Evolutionary conservation across 2,113 vertebrate species (phyloP), one percentile per base, ranked within the genome.

Genomic region (Oxygymnocypris stewartii): DNA sequence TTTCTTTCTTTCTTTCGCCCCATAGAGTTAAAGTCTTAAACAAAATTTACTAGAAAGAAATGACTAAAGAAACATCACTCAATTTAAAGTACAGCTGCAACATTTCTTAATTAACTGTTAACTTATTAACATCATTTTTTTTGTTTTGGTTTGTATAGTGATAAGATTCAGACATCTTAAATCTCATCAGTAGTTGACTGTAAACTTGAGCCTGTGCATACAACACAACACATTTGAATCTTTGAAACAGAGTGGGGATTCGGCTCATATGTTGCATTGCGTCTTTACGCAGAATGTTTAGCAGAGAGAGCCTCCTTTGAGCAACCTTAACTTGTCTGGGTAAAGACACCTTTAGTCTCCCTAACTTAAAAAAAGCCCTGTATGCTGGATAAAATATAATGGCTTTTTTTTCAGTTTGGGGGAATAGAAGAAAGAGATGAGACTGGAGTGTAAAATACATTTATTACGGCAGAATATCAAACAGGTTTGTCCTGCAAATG

Each of bases 401-500:
- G 54, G 54, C 54, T 57, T 57, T 20, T 69, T 71, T 71, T 71
- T 23, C 69, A 73, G 37, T 73, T 35, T 42, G 2, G 84, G 4
- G 8, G 20, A 4, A 44, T 3, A 23, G 69, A 78, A 35, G 59
- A 49, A 3, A 28, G 54, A 77, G 69, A 78, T 20, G 10, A 71
- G 31, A 40, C 35, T 25, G 13, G 79, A 47, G 79, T 81, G 40
- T 81, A n/a, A 65, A 44, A 81, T 23, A 37, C 71, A 65, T 71
- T 83, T 47, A 83, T 25, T 54, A 37, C 69, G 10, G 25, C 81
- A 83, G 81, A 71, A 84, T 84, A 80, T 61, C 51, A 80, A 80
- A 42, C 54, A 80, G 35, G 78, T 63, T 80, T 80, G 65, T 84
- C 42, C 65, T 84, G 23, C 82, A 74, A 84, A 84, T 74, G 67